These are phyloP conservation scores for Eudasyphora cyanicolor DNA, from an alignment of 2,888 invertebrate genomes.

Conservation along the genomic window DNA sequence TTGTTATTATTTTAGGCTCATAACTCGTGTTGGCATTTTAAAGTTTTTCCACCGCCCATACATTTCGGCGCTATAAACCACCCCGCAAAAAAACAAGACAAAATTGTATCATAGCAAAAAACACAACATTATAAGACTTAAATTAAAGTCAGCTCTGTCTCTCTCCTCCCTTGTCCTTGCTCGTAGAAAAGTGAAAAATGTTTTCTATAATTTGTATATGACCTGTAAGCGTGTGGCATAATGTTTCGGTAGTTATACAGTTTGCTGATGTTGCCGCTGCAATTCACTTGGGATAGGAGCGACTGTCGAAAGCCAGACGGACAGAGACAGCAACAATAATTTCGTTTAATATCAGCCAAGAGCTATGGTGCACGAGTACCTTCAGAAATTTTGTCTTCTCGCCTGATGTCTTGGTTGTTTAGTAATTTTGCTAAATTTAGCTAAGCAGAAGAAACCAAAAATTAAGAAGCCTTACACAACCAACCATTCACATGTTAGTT, in stretches of 20 bases:
- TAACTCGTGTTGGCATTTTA: conserved; percentile 61
- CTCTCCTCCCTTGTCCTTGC: background rate
- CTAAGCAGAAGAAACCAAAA: background rate
- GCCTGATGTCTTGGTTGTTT: background rate
- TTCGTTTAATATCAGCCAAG: background rate
- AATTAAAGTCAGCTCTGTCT: background rate
- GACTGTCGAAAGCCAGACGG: background rate
- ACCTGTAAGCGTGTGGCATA: background rate
- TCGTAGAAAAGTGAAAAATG: conserved; percentile 10
- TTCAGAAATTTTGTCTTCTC: background rate
- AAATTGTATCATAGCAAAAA: background rate
- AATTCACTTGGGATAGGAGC: conserved; percentile 2
- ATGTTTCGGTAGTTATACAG: no score
- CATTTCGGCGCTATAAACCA: background rate
- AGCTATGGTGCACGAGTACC: background rate
- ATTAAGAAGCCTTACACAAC: background rate
- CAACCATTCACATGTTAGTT: background rate
- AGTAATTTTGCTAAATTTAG: background rate
- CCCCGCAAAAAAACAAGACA: background rate
- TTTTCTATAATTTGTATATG: conserved; percentile 25
- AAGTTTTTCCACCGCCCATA: conserved; percentile 2
- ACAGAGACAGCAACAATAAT: background rate
- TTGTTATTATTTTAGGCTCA: conserved; percentile 56
- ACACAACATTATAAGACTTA: background rate
- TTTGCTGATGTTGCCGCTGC: background rate